Conservation (phyloP, 2,888 invertebrate species). For the Cremastobaeus sp. region DNA sequence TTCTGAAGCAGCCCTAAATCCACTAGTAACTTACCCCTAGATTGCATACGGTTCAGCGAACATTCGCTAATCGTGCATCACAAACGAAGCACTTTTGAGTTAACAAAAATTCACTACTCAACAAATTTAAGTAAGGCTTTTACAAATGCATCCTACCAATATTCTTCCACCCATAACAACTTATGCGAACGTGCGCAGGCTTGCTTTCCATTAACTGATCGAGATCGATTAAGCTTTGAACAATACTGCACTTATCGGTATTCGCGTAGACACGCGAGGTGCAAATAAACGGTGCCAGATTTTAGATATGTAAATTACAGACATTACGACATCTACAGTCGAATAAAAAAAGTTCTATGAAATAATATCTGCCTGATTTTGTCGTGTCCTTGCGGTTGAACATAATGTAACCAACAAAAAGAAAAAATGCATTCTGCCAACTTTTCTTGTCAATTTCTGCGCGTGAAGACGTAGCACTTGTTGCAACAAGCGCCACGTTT, state of each 20-base stretch:
- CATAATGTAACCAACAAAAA: too few species aligned
- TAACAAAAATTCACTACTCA: neutral
- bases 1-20: conserved; percentile 33
- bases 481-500: neutral
- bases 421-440: too few species aligned
- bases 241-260: conserved; percentile 26
- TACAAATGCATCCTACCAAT: conserved; percentile 7
- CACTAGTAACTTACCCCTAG: conserved; percentile 2
- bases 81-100: conserved; percentile 26
- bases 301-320: conserved; percentile 32
- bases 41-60: too few species aligned
- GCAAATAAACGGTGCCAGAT: conserved; percentile 29
- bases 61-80: too few species aligned
- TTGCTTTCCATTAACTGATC: conserved; percentile 39
- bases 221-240: conserved; percentile 29
- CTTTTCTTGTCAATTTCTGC: too few species aligned
- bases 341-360: too few species aligned
- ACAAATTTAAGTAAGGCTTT: conserved; percentile 9
- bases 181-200: conserved; percentile 13
- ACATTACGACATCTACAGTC: conserved; percentile 30
- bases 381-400: too few species aligned
- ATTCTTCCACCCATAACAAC: conserved; percentile 12
- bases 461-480: too few species aligned
- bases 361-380: too few species aligned
- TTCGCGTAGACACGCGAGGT: conserved; percentile 25